phyloP scores from a whole-genome alignment of 2,888 invertebrate species.

The Carabus problematicus region DNA sequence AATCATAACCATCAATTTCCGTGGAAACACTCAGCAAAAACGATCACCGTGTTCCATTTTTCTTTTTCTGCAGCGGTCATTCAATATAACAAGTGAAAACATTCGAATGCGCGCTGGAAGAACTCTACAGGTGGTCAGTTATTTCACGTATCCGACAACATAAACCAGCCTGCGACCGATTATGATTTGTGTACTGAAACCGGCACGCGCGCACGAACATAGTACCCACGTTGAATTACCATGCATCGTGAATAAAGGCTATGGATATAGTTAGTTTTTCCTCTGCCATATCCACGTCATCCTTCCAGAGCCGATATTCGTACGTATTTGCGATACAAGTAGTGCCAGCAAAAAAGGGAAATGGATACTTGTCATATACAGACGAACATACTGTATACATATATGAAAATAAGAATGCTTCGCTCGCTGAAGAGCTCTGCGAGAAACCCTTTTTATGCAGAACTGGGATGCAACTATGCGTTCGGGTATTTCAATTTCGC shows the following conservation, averaged over 20 bases:
- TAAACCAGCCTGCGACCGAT: constrained; percentile 33
- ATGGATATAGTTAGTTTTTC: neutral
- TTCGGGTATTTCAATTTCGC: constrained; percentile 41
- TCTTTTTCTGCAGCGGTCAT: constrained; percentile 34
- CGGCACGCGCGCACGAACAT: constrained; percentile 28
- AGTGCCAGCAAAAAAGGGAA: neutral
- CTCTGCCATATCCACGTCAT: neutral
- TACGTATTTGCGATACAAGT: too few relatives aligned
- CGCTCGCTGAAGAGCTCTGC: too few relatives aligned
- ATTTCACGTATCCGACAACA: constrained; percentile 37
- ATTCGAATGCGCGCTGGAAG: constrained; percentile 32
- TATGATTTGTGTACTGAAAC: constrained; percentile 33
- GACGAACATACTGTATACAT: constrained; percentile 15
- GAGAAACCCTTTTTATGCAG: constrained; percentile 26
- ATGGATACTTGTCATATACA: neutral
- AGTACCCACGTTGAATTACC: constrained; percentile 25
- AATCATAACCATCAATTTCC: too few relatives aligned
- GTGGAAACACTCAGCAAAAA: constrained; percentile 14
- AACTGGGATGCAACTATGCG: constrained; percentile 35
- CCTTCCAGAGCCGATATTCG: too few relatives aligned
- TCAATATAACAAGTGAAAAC: constrained; percentile 41
- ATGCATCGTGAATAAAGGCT: constrained; percentile 14
- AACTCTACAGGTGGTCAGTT: constrained; percentile 45
- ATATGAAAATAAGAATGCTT: constrained; percentile 37
- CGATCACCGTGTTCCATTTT: constrained; percentile 32